Conservation (phyloP, 2,797 vertebrate genomes). For the Choloepus didactylus region DNA sequence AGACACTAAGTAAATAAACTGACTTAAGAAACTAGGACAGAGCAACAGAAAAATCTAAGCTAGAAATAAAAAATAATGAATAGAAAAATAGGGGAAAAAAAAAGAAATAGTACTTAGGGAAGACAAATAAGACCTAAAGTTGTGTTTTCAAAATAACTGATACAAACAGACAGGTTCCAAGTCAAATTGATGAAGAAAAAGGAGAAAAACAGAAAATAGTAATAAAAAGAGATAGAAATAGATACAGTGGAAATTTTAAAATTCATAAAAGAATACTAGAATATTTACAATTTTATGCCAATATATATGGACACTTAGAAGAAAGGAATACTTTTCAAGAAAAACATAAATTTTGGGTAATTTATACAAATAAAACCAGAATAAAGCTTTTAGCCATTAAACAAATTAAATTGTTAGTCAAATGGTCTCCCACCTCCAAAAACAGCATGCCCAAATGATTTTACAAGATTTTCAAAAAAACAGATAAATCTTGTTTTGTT, state of each 20-base stretch:
- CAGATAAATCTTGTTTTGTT: background rate
- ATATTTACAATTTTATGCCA: background rate
- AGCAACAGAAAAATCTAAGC: constrained; percentile 31
- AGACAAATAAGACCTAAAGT: background rate
- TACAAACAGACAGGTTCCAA: background rate
- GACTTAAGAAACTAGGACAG: background rate
- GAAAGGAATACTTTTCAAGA: constrained; percentile 52
- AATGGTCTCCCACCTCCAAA: background rate
- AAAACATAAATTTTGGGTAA: constrained; percentile 26
- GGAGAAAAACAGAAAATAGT: background rate
- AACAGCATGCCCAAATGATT: background rate
- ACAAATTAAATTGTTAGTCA: constrained; percentile 47
- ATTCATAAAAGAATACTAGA: background rate
- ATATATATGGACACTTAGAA: constrained; percentile 51
- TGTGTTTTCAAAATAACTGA: constrained; percentile 17
- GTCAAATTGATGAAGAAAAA: background rate
- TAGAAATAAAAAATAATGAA: constrained; percentile 30
- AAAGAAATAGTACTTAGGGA: background rate
- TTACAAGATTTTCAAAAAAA: constrained; percentile 27
- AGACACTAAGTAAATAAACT: background rate
- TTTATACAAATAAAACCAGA: constrained; percentile 51
- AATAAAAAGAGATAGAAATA: constrained; percentile 36
- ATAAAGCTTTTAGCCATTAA: constrained; percentile 24
- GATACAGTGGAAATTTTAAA: background rate
- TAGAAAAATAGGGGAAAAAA: constrained; percentile 18